Evolutionary conservation across 2,888 invertebrate genomes (phyloP), one percentile per base, ranked within the genome.

Genomic region (Brassicogethes aeneus): DNA sequence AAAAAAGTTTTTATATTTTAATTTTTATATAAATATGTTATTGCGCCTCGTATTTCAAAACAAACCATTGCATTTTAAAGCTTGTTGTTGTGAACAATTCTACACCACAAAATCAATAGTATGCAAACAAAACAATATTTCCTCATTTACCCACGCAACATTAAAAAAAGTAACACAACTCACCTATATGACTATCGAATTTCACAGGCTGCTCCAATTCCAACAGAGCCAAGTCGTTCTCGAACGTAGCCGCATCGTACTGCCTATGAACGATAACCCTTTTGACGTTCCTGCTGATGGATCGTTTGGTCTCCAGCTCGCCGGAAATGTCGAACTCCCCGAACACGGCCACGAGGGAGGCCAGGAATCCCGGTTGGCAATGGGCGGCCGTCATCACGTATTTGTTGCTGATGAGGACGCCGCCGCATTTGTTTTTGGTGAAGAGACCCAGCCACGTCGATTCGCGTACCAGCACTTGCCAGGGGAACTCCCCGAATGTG

Each of bases 401-500:
- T 64, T 80, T 79, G 55, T 77, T 83, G 23, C 88, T 86, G 55
- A 93, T 89, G n/a, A 94, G 76, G 0, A 94, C 93, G 2, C 93
- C 93, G 1, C 93, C 93, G 60, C 93, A 94, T 68, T 93, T 93
- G 69, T 93, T 93, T 68, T 93, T 93, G 36, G 91, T 91, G 68
- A 93, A 91, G 14, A 93, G 76, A 0, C 93, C 93, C 33, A 93
- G 71, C 92, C 92, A 93, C 0, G 92, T 92, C 1, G 91, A 87
- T 68, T 93, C 93, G 29, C 91, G 74, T 1, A 93, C 89, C 16
- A 93, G 71, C 1, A 90, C 92, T 60, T 93, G 92, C 93, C 93
- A 93, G 0, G 93, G 93, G 79, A 85, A 93, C 58, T 85, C 85
- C 2, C 92, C 93, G 59, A 91, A 91, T 2, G 75, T 75, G 0